A percentile compares a stretch with the other conserved stretches of the same genome.
Conservation (phyloP, 2,888 invertebrate genomes). For the Hydrotaea cyrtoneurina region DNA sequence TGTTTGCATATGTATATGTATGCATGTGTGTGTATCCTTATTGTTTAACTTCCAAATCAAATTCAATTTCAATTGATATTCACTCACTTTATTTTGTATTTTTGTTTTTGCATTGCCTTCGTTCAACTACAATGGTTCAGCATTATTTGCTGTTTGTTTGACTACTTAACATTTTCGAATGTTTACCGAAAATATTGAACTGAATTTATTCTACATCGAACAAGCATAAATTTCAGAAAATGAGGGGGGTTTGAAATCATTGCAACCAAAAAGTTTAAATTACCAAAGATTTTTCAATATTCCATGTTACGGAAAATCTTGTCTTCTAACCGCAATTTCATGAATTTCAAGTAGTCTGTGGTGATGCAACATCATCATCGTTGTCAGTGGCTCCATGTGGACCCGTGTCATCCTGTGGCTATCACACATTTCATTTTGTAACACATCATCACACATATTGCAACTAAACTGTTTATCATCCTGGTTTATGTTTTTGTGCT, state of each 20-base stretch:
- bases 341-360: slow-evolving; percentile 28
- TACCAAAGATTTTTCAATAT: slow-evolving; percentile 10
- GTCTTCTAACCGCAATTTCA: slow-evolving; percentile 11
- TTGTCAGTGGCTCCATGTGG: neutral
- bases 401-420: slow-evolving; percentile 38
- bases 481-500: too few species aligned
- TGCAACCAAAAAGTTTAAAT: slow-evolving; percentile 43
- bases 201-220: slow-evolving; percentile 41
- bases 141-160: slow-evolving; percentile 67
- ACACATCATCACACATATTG: neutral
- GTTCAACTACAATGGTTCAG: slow-evolving; percentile 53
- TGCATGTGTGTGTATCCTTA: slow-evolving; percentile 4
- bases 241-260: slow-evolving; percentile 11
- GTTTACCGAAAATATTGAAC: slow-evolving; percentile 68
- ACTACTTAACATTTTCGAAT: slow-evolving; percentile 68
- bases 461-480: neutral
- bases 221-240: slow-evolving; percentile 18
- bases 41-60: slow-evolving; percentile 55
- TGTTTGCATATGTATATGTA: slow-evolving; percentile 5
- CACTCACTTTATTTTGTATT: slow-evolving; percentile 41
- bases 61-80: slow-evolving; percentile 63
- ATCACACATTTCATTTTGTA: neutral
- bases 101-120: slow-evolving; percentile 49
- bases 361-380: neutral
- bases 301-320: neutral